Evolutionary conservation across 2,888 invertebrate species (phyloP), one percentile per base, ranked within the genome.

Genomic region (Acanthoscelides obtectus): DNA sequence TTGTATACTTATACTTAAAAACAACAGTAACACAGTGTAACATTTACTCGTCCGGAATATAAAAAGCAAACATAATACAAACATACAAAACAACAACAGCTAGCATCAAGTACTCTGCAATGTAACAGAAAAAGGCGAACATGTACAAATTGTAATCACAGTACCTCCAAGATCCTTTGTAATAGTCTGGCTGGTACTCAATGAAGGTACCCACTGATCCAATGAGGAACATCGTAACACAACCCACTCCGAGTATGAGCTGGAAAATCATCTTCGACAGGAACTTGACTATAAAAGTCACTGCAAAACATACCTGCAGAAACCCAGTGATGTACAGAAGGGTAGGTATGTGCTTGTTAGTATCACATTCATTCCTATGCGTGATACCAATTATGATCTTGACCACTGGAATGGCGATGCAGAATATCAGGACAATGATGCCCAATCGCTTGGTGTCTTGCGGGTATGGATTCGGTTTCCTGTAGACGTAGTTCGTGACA

Each of bases 111-210:
- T 75, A 76, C 68, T 78, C 74, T 5, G 69, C 22, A 8, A 74
- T 45, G 21, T 72, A 71, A 8, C 68, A 20, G 22, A 71, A 67
- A 66, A 77, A 74, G 19, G 73, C 70, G 22, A 73, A 75, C 19
- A 66, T 70, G 67, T 72, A 78, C 25, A 78, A 73, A 45, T 12
- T 20, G 63, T 72, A 70, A 71, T 77, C 19, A 22, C 78, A 78
- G 69, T 77, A 78, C 66, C 78, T 71, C 70, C 72, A 70, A 2
- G 74, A 77, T 20, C 73, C 73, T 22, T 72, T 66, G 68, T 77
- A 78, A 72, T 75, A 78, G 69, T 78, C 77, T 5, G 78, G 78
- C 70, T 77, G 70, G 73, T 75, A 78, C 70, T 77, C 77, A 19
- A 77, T 67, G 27, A 78, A 75, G 63, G 75, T 76, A 17, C 25